Conservation (phyloP, 2,113 vertebrate genomes). For the Mugil cephalus region DNA sequence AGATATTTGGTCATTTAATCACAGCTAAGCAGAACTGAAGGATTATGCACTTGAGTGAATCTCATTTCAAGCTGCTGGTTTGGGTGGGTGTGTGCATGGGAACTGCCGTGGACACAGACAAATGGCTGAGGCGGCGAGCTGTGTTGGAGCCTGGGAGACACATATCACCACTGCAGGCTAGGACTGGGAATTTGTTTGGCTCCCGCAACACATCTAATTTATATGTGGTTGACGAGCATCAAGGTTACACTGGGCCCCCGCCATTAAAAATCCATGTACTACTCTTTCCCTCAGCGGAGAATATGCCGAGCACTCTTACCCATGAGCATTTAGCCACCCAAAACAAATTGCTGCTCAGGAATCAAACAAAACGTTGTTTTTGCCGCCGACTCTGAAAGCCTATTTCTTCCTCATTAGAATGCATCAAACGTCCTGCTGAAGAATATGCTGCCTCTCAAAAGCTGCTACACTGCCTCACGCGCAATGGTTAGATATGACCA, state of each 20-base stretch:
- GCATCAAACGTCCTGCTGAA: conserved; percentile 32
- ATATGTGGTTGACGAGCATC: conserved; percentile 53
- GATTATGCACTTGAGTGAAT: conserved; percentile 81
- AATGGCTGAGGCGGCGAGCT: conserved; percentile 65
- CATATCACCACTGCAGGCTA: conserved; percentile 34
- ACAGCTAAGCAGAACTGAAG: conserved; percentile 78
- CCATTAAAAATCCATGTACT: conserved; percentile 62
- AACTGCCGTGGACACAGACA: conserved; percentile 68
- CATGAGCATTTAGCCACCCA: conserved; percentile 44
- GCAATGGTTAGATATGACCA: not conserved
- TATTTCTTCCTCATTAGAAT: conserved; percentile 52
- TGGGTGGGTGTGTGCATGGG: conserved; percentile 47
- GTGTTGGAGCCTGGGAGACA: conserved; percentile 51
- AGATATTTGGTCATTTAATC: conserved; percentile 81
- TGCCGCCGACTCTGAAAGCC: conserved; percentile 28
- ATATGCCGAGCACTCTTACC: conserved; percentile 27
- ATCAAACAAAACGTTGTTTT: conserved; percentile 58
- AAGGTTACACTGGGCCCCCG: conserved; percentile 49
- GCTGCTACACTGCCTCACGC: conserved; percentile 4
- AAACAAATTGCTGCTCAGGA: conserved; percentile 59
- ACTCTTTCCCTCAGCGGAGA: conserved; percentile 34
- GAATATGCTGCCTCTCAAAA: conserved; percentile 23
- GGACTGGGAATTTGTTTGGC: conserved; percentile 56
- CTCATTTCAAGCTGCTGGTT: conserved; percentile 81
- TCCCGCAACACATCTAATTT: conserved; percentile 57